Evolutionary conservation across 2,888 invertebrate genomes (phyloP).

Genomic region (Acleris sparsana): DNA sequence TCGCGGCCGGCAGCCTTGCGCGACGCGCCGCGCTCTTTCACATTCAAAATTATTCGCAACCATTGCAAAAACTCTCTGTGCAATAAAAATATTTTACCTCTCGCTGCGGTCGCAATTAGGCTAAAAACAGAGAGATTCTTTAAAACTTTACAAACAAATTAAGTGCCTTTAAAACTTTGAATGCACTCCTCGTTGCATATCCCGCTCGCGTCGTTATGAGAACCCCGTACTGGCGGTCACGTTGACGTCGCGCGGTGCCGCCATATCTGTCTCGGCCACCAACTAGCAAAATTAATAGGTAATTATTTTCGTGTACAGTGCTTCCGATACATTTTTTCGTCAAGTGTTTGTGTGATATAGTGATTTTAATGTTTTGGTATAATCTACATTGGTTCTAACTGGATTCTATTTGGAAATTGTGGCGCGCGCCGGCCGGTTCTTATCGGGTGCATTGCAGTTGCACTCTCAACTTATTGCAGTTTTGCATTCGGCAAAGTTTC

Average conservation of each 20-base stretch:
- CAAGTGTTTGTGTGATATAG: conserved; percentile 72
- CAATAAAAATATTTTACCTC: conserved; percentile 75
- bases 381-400: conserved; percentile 67
- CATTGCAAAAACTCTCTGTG: conserved; percentile 83
- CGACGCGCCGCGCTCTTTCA: conserved; percentile 83
- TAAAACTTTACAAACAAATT: conserved; percentile 64
- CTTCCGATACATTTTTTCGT: conserved; percentile 61
- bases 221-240: conserved; percentile 88
- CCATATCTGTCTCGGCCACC: conserved; percentile 87
- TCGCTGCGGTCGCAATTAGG: conserved; percentile 72
- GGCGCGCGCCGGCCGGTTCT: conserved; percentile 83
- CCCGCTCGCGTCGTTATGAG: conserved; percentile 91
- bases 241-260: conserved; percentile 87
- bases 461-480: conserved; percentile 84
- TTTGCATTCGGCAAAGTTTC: conserved; percentile 80
- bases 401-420: conserved; percentile 78
- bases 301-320: conserved; percentile 82
- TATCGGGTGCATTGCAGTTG: conserved; percentile 83
- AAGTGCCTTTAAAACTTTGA: conserved; percentile 80
- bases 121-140: conserved; percentile 69
- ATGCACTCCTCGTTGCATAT: conserved; percentile 86
- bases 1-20: conserved; percentile 84
- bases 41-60: conserved; percentile 84
- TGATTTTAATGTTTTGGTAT: conserved; percentile 62
- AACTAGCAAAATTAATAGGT: conserved; percentile 85